Evolutionary conservation across 1,140 invertebrate genomes (phyloP).

Genomic region (Aricia agestis): DNA sequence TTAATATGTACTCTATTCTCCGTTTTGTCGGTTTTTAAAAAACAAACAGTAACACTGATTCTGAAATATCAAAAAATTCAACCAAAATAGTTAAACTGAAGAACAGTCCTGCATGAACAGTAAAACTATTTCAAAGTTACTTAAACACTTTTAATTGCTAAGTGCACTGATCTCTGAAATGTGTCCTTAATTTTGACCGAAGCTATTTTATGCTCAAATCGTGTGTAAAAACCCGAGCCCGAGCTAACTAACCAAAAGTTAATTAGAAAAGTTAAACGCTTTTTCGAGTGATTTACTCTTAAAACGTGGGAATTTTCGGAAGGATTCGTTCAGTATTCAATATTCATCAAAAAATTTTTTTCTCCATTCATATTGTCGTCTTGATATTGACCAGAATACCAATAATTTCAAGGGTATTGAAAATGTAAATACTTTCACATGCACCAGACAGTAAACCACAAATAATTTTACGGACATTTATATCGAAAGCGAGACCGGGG

Average conservation of each 20-base stretch:
- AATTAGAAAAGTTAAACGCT: not conserved
- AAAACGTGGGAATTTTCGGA: too few relatives aligned
- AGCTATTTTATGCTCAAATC: constrained; percentile 9
- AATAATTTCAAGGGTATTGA: not conserved
- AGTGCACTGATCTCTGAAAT: constrained; percentile 10
- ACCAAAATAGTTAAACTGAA: too few relatives aligned
- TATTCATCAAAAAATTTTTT: too few relatives aligned
- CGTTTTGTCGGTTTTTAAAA: too few relatives aligned
- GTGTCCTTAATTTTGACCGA: not conserved
- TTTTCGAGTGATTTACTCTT: not conserved
- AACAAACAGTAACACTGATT: too few relatives aligned
- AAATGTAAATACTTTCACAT: not conserved
- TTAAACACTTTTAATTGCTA: not conserved
- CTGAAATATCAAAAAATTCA: too few relatives aligned
- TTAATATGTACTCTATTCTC: too few relatives aligned
- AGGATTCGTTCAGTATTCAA: too few relatives aligned
- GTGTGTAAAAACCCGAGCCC: not conserved
- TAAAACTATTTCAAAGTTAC: not conserved
- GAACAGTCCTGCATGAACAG: too few relatives aligned
- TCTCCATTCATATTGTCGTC: too few relatives aligned
- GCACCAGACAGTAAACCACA: constrained; percentile 10
- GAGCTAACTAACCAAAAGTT: not conserved
- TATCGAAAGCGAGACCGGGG: constrained; percentile 7
- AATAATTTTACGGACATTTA: constrained; percentile 8
- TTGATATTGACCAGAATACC: too few relatives aligned